Conservation (phyloP, 1,140 invertebrate species). For the Psilanteris sp. region DNA sequence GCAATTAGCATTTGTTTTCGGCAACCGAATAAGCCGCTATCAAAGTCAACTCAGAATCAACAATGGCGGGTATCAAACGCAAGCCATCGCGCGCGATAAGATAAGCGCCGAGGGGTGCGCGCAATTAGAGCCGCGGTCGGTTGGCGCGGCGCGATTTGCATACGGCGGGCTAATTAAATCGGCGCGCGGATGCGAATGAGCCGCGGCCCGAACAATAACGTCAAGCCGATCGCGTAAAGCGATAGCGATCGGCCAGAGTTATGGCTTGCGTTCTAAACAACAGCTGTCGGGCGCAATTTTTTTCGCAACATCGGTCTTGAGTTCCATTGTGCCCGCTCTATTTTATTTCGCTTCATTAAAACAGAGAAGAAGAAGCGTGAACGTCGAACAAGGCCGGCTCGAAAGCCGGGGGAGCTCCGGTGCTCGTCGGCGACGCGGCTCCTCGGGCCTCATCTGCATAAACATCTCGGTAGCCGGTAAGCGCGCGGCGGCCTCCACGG, state of each 20-base stretch:
- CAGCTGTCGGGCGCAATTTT: slow-evolving; percentile 37
- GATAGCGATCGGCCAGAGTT: slow-evolving; percentile 28
- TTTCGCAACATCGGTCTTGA: slow-evolving; percentile 26
- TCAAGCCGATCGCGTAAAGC: slow-evolving; percentile 29
- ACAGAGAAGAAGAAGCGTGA: slow-evolving; percentile 51
- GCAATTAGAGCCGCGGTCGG: too few relatives aligned
- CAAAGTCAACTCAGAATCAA: too few relatives aligned
- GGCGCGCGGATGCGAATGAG: too few relatives aligned
- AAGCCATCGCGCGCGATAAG: too few relatives aligned
- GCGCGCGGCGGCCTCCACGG: slow-evolving; percentile 36
- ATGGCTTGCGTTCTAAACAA: slow-evolving; percentile 31
- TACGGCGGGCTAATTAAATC: too few relatives aligned
- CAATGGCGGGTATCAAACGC: too few relatives aligned
- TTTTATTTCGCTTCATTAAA: slow-evolving; percentile 67
- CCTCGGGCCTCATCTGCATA: slow-evolving; percentile 60
- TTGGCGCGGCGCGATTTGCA: too few relatives aligned
- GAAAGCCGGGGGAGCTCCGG: slow-evolving; percentile 32
- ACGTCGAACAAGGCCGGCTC: slow-evolving; percentile 12
- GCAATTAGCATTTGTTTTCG: too few relatives aligned
- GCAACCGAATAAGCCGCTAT: too few relatives aligned
- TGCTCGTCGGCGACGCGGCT: slow-evolving; percentile 44
- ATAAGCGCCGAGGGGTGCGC: too few relatives aligned
- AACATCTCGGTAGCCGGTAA: slow-evolving; percentile 63
- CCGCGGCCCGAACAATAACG: slow-evolving; percentile 44
- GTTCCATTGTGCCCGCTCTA: slow-evolving; percentile 56